A percentile compares a stretch with the other conserved stretches of the same genome.
phyloP scores from a whole-genome alignment of 2,797 vertebrate genomes.

The Xiphophorus birchmanni region DNA sequence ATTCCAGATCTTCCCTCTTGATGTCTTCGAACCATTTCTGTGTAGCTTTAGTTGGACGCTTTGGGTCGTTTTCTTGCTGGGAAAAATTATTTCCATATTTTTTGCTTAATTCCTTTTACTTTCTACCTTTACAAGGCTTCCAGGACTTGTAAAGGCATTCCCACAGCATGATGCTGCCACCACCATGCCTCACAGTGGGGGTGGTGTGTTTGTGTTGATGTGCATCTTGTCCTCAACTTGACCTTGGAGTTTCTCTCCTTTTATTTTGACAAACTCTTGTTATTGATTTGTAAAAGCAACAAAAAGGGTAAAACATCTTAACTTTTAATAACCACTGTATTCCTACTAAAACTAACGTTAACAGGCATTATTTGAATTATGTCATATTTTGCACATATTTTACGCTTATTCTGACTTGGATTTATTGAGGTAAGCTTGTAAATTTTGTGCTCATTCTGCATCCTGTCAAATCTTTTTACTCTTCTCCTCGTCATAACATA shows the following conservation, averaged over 20 bases:
- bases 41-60: not conserved
- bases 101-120: not conserved
- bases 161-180: too few species aligned
- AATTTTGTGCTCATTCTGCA: not conserved
- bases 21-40: not conserved
- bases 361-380: not conserved
- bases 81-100: not conserved
- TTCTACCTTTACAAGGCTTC: not conserved
- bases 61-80: not conserved
- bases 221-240: not conserved
- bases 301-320: too few species aligned
- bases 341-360: not conserved
- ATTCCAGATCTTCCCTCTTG: not conserved
- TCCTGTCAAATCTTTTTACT: not conserved
- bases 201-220: not conserved
- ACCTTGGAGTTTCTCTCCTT: not conserved
- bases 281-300: not conserved
- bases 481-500: not conserved
- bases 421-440: not conserved
- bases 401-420: not conserved
- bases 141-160: too few species aligned
- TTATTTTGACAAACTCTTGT: not conserved
- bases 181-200: too few species aligned
- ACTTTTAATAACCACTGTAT: too few species aligned
- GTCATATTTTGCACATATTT: not conserved